These are phyloP conservation scores for Cuniculus paca DNA, from an alignment of 2,797 vertebrate genomes.

Conservation along the genomic window DNA sequence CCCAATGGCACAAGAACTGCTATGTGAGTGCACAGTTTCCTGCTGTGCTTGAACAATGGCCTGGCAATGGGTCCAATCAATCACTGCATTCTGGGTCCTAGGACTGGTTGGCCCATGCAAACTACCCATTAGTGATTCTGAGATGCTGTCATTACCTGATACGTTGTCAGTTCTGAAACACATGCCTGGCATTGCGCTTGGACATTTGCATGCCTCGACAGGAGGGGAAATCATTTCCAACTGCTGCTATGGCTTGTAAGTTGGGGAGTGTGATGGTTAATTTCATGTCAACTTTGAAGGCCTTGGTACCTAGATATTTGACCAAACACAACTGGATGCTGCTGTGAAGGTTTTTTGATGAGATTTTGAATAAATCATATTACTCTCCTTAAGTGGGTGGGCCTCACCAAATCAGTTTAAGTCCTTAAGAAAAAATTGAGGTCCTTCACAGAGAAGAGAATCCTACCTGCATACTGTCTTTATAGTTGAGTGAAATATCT, in stretches of 20 bases:
- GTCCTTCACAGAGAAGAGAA: neutral
- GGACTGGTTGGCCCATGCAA: neutral
- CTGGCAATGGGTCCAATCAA: neutral
- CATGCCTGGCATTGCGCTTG: no score
- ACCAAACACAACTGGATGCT: neutral
- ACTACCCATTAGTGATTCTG: neutral
- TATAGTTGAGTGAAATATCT: neutral
- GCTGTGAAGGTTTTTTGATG: neutral
- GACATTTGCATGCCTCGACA: neutral
- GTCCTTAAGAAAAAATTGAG: neutral
- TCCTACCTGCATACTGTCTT: neutral
- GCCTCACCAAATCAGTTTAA: neutral
- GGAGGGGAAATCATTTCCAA: neutral
- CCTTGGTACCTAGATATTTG: neutral
- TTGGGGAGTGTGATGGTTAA: neutral
- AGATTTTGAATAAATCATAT: neutral
- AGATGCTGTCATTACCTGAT: neutral
- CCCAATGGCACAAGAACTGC: neutral
- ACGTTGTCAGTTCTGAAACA: fast-evolving
- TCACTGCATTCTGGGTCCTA: neutral
- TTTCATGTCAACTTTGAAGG: neutral
- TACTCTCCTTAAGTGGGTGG: neutral
- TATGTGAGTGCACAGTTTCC: neutral
- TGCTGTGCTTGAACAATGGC: neutral
- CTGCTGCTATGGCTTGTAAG: neutral